A percentile compares a stretch with the other conserved stretches of the same genome.
phyloP scores from a whole-genome alignment of 2,113 vertebrate species.

The Natator depressus region DNA sequence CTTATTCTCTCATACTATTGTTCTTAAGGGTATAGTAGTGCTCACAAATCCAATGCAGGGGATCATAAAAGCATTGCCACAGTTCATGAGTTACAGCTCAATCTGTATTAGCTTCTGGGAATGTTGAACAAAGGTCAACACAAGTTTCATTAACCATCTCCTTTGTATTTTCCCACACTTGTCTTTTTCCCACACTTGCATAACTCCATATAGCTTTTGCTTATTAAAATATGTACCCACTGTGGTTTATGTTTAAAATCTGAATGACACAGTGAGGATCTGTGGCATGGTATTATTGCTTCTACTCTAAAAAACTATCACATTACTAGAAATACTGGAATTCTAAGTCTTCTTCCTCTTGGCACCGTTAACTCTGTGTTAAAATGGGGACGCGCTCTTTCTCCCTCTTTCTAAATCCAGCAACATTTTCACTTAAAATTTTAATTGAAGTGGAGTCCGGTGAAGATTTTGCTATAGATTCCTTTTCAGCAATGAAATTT shows the following conservation, averaged over 20 bases:
- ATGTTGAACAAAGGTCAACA: slow-evolving; percentile 54
- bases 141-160: slow-evolving; percentile 11
- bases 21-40: background rate
- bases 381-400: background rate
- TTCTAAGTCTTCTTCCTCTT: background rate
- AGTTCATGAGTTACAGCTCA: background rate
- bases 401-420: background rate
- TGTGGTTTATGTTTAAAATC: background rate
- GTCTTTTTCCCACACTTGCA: slow-evolving; percentile 38
- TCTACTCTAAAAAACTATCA: background rate
- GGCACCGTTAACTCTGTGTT: background rate
- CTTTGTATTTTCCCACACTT: slow-evolving; percentile 73
- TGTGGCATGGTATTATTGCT: background rate
- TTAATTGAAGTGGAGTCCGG: background rate
- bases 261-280: background rate
- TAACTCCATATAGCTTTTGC: background rate
- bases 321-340: background rate
- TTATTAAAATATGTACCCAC: slow-evolving; percentile 14
- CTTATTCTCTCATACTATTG: background rate
- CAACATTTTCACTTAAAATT: background rate
- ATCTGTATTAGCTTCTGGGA: slow-evolving; percentile 66
- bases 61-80: slow-evolving; percentile 30
- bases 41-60: background rate
- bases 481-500: rapidly evolving
- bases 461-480: background rate